These are phyloP conservation scores for Crotalus viridis DNA, from an alignment of 2,113 vertebrate species.

Conservation along the genomic window DNA sequence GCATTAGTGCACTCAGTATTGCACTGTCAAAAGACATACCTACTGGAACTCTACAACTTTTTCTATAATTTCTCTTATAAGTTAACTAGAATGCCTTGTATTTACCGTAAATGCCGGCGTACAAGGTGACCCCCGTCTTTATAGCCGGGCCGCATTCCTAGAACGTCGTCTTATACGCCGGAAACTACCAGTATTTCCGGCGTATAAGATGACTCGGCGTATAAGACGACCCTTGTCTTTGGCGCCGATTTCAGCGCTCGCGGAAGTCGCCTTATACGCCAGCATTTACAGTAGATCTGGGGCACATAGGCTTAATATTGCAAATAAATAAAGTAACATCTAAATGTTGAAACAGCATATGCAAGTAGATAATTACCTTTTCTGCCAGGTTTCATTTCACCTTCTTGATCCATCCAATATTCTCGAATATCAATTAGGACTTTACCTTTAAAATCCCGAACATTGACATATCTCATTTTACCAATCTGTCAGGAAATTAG, in stretches of 20 bases:
- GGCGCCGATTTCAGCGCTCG: too few species aligned
- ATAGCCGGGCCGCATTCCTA: too few species aligned
- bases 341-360: neutral
- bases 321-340: neutral
- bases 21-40: neutral
- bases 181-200: too few species aligned
- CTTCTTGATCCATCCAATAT: conserved; percentile 94
- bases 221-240: too few species aligned
- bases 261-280: too few species aligned
- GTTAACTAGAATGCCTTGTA: neutral
- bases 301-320: neutral
- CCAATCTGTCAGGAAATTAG: conserved; percentile 82
- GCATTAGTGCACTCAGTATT: neutral
- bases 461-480: conserved; percentile 94
- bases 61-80: neutral
- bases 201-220: too few species aligned
- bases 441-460: conserved; percentile 96
- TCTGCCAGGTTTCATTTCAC: conserved; percentile 97
- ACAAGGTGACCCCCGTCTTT: too few species aligned
- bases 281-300: neutral
- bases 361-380: conserved; percentile 80
- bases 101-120: neutral
- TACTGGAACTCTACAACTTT: neutral
- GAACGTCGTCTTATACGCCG: too few species aligned
- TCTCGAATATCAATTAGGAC: conserved; percentile 95